These are phyloP conservation scores for Pelagia noctiluca DNA, from an alignment of 30 jellyfish, hydroid and myxozoan genomes.

Conservation along the genomic window DNA sequence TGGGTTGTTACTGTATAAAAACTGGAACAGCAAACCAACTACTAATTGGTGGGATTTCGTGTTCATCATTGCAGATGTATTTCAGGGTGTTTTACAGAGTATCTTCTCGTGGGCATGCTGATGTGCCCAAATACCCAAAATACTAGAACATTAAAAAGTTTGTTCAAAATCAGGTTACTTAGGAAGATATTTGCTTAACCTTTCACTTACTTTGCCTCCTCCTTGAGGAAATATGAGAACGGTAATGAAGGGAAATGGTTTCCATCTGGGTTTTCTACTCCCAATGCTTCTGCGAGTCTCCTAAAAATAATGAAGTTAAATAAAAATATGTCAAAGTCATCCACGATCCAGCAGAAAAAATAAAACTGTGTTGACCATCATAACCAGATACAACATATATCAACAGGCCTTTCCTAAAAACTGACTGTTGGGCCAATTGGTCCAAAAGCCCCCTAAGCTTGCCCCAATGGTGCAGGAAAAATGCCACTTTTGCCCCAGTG, in stretches of 20 bases:
- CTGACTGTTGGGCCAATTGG: no score
- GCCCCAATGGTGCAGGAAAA: no score
- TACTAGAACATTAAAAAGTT: neutral
- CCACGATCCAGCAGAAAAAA: neutral
- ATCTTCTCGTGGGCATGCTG: no score
- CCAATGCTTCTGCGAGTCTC: conserved; percentile 90
- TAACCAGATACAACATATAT: neutral
- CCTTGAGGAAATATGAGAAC: conserved; percentile 65
- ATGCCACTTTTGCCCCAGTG: no score
- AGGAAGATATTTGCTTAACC: neutral
- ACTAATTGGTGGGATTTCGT: neutral
- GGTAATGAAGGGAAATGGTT: conserved; percentile 60
- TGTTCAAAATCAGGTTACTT: neutral
- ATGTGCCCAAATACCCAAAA: neutral
- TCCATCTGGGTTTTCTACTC: conserved; percentile 75
- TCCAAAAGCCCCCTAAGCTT: neutral
- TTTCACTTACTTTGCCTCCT: conserved; percentile 83
- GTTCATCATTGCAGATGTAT: neutral
- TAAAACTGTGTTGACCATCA: neutral
- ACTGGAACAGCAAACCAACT: neutral
- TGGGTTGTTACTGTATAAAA: no score
- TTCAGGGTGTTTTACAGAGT: no score
- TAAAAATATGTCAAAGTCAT: neutral
- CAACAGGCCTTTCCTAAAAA: no score
- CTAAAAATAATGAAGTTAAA: conserved; percentile 26